Evolutionary conservation across 2,888 invertebrate species (phyloP), one percentile per base, ranked within the genome.

Genomic region (Agrotis puta): DNA sequence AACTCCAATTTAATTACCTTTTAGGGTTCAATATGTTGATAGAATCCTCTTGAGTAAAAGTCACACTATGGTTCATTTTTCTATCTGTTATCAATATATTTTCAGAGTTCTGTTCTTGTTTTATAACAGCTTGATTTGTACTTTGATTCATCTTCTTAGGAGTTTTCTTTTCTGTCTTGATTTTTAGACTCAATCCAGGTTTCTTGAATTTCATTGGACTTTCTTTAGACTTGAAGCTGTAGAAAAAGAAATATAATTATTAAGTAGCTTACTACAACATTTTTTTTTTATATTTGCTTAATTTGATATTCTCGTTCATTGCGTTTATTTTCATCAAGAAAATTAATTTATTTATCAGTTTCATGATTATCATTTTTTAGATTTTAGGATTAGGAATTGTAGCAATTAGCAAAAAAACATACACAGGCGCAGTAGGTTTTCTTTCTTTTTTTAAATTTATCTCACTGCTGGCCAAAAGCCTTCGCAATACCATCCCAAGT

Each of bases 141-240:
- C n/a, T 63, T 5, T 51, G 72, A 53, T 73, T 62, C 2, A 27
- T 27, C 43, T 80, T 77, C n/a, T 73, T 73, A 20, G 69, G 66
- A 48, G 82, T 78, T 64, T 59, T 77, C 47, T 65, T 75, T 51
- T 79, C 72, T 24, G 79, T 64, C 83, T 91, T 92, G 0, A 63
- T 54, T 74, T 88, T 91, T 18, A 91, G 75, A n/a, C 90, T 88
- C 0, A 90, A 67, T 0, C 83, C 85, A 5, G 89, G 89, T 50
- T 88, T 92, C 72, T 90, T 94, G 64, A 90, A 91, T 70, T 92
- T 93, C 48, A 82, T 86, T 22, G 92, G 92, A 70, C 90, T 93
- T 2, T 87, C 85, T 64, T 86, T 91, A 2, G 86, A 82, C 84
- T 90, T 93, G 47, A 86, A 88, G 50, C 93, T 93, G 86, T 56